Conservation (phyloP, 2,888 invertebrate species). For the Ochropleura plecta region DNA sequence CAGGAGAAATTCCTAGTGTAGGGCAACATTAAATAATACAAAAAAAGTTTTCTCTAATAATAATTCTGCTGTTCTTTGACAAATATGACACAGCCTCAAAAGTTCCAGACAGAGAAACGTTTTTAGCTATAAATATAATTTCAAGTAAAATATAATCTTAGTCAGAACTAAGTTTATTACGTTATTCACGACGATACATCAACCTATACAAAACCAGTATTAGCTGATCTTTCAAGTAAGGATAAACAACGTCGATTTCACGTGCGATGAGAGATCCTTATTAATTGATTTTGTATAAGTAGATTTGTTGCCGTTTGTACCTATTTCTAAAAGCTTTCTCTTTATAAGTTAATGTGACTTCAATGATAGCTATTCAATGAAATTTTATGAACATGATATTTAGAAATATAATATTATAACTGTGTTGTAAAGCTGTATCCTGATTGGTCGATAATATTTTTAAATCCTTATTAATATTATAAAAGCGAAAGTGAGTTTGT, state of each 20-base stretch:
- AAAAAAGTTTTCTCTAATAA: neutral
- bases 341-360: neutral
- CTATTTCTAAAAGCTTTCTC: conserved; percentile 33
- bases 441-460: neutral
- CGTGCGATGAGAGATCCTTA: too few species aligned
- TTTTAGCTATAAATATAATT: conserved; percentile 12
- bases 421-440: neutral
- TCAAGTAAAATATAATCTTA: conserved; percentile 15
- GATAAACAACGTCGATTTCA: too few species aligned
- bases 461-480: too few species aligned
- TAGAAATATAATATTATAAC: conserved; percentile 19
- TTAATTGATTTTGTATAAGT: too few species aligned
- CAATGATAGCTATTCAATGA: conserved; percentile 7
- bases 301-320: too few species aligned
- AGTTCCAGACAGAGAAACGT: conserved; percentile 12
- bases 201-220: too few species aligned
- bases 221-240: too few species aligned
- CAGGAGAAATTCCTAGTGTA: too few species aligned
- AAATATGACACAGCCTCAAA: conserved; percentile 16
- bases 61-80: neutral
- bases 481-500: too few species aligned
- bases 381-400: conserved; percentile 9
- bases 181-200: too few species aligned
- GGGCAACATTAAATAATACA: too few species aligned
- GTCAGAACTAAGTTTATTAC: conserved; percentile 30